Base-by-base conservation (phyloP, 2,797 vertebrate species). In the Falco berigora region DNA sequence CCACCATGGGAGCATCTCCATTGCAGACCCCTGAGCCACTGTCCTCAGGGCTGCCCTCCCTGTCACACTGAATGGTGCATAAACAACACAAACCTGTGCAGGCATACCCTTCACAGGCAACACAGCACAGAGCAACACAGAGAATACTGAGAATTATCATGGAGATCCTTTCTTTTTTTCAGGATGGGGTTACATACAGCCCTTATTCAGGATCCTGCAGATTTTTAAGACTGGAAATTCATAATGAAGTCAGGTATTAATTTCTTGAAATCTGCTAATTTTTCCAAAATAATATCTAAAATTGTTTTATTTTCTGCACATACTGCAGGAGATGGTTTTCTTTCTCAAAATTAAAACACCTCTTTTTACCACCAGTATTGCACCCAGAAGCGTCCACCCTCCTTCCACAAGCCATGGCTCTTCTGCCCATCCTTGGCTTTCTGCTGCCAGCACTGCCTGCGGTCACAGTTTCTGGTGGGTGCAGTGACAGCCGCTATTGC, bases 11-110 rank as follows among this genome's bases (percentile, higher is more conserved):
- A 62, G 14, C 30, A 5, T 27, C 23, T 49, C 50, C 27, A 27
- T 16, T 4, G 2, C 7, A 2, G 32, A 44, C 24, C 36, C 66
- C 40, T 0, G 3, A 52, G 19, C 34, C 47, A 22, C 34, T 4
- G 2, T 42, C n/a, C n/a, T 27, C 40, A 40, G 42, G 19, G n/a
- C 64, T 13, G 7, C 36, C 34, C 58, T 30, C n/a, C n/a, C 47
- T 12, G 38, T 10, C 49, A 44, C 53, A 2, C 22, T 14, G n/a
- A 21, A 5, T 10, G 34, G 16, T 18, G 64, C 55, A 28, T 5
- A 10, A 40, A 68, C 25, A 20, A 4, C 63, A 32, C n/a, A 28
- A 42, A 59, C 38, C 47, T 46, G 40, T 6, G 3, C 62, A 21
- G 52, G n/a, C 30, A 1, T n/a, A 50, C 36, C 23, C 59, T 34